Conservation (phyloP, 2,888 invertebrate genomes). For the Agonopterix alstromeriana region DNA sequence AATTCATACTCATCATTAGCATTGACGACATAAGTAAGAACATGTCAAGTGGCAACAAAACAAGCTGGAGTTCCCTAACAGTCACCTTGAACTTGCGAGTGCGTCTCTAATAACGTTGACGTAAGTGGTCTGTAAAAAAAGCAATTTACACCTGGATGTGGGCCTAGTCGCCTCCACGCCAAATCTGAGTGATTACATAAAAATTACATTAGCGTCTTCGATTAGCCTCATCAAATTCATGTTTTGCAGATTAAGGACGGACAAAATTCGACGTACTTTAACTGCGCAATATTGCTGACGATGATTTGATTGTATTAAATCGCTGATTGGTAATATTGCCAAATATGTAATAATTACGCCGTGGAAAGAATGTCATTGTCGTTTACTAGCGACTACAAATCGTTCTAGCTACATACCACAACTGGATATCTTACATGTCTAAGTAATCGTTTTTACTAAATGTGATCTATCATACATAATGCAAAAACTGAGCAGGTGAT, state of each 20-base stretch:
- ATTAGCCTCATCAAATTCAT: slow-evolving; percentile 18
- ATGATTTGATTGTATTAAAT: not conserved
- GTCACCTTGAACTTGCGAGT: slow-evolving; percentile 64
- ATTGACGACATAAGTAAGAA: too few relatives aligned
- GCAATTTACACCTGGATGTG: slow-evolving; percentile 48
- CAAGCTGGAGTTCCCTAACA: slow-evolving; percentile 23
- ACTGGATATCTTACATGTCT: too few relatives aligned
- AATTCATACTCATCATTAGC: too few relatives aligned
- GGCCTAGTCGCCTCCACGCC: slow-evolving; percentile 28
- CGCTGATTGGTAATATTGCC: not conserved
- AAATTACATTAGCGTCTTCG: slow-evolving; percentile 9
- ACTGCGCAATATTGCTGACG: slow-evolving; percentile 10
- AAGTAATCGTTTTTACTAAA: too few relatives aligned
- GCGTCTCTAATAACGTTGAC: slow-evolving; percentile 44
- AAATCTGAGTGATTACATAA: slow-evolving; percentile 8
- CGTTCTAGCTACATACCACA: too few relatives aligned
- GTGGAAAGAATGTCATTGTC: not conserved
- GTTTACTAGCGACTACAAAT: not conserved
- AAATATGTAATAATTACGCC: not conserved
- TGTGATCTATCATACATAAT: too few relatives aligned
- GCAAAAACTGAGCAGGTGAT: too few relatives aligned
- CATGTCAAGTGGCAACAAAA: slow-evolving; percentile 7
- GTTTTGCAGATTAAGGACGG: slow-evolving; percentile 12
- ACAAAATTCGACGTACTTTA: slow-evolving; percentile 1
- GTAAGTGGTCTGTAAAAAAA: slow-evolving; percentile 61